Evolutionary conservation across 2,797 vertebrate species (phyloP), one percentile per base, ranked within the genome.

Genomic region (Molossus molossus): DNA sequence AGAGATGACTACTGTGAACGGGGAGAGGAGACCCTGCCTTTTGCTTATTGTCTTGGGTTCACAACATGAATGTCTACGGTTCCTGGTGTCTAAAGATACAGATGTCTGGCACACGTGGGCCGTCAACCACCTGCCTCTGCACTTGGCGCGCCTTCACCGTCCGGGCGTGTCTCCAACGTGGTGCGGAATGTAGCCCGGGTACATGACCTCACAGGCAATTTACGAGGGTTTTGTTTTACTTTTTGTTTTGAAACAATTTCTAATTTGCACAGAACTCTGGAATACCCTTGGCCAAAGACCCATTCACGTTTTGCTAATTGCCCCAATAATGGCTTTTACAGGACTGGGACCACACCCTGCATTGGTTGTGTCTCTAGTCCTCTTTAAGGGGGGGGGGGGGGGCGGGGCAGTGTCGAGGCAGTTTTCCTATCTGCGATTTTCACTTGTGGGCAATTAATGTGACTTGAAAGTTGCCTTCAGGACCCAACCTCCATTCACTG

Each of bases 171-270:
- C 45, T 69, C 33, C 21, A 5, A 0, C 6, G 83, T 37, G 60
- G 60, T 53, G 15, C 2, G 2, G n/a, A 48, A 15, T 4, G 25
- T 5, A 18, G 15, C 4, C 4, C 15, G 21, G 53, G 40, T 4
- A 60, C 6, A 12, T 10, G 45, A 4, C 76, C 53, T n/a, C 50
- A 48, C 60, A 45, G 53, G 67, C 1, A 5, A 21, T 27, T 58
- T 25, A 75, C 4, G 27, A 89, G 77, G 14, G 14, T 60, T 12
- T 33, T 57, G 45, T 62, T 67, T 67, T 77, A 9, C 6, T 84
- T 73, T 88, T 77, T 84, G 70, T 76, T 77, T 69, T 48, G 13
- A 91, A 80, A 88, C 25, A 65, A 64, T 82, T 88, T 77, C 48
- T 89, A 45, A 62, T 3, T 33, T 50, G 55, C 45, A 64, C 29